Base-by-base conservation (phyloP, 2,113 vertebrate genomes). In the Chroicocephalus ridibundus region DNA sequence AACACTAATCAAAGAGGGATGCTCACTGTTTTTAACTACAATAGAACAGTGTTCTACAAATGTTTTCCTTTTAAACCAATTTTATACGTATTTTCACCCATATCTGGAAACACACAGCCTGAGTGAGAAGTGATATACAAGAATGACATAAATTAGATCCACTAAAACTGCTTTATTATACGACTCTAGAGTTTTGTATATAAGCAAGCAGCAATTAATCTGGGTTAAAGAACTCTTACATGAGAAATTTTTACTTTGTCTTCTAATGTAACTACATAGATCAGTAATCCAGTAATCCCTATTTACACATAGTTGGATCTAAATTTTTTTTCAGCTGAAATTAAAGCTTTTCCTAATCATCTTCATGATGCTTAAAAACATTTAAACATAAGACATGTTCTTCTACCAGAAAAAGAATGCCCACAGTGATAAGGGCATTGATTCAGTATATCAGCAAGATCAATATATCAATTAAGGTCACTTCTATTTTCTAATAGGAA, bases 1-100 rank as follows among this genome's bases (percentile, higher is more conserved):
- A 96, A 95, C 68, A 88, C 95, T 96, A 96, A 98, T 96, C 92
- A 92, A 88, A 84, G 90, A 93, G 68, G 81, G 65, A 84, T 86
- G 91, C 74, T 82, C 61, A 74, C 52, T 90, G 55, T 54, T 80
- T 81, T 71, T 76, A 86, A 95, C 84, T 93, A 95, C 82, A 94
- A 82, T 25, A 58, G 46, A 31, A 55, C 46, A 94, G 49, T 36
- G 62, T 82, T 89, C 77, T 81, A 88, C 90, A 95, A 90, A 82
- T 76, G 83, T 93, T 94, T 92, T 69, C 62, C 68, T 90, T 88
- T 95, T 47, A 83, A 54, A 87, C 42, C 74, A 38, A 89, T 90
- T 79, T 86, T 66, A 92, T 58, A 84, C 29, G 2, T 83, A 60
- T 81, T 51, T 46, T 65, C 40, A 83, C 20, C 60, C 79, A 47